Conservation (phyloP, 37 sponge, comb jelly and placozoan genomes). For the Ephydatia muelleri region DNA sequence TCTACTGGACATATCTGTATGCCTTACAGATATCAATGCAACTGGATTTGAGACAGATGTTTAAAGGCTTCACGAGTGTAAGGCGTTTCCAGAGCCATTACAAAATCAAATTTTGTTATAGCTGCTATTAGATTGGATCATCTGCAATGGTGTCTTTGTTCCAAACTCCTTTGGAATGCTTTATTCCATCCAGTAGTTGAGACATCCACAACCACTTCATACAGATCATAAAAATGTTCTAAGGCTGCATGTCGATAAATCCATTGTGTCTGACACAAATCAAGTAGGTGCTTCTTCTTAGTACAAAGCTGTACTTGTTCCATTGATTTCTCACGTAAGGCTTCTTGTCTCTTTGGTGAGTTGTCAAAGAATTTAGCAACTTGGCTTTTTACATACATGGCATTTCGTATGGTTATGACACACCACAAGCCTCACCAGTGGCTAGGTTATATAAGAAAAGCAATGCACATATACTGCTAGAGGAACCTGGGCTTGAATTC, state of each 20-base stretch:
- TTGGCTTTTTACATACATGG: conserved; percentile 1
- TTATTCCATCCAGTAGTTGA: conserved; percentile 16
- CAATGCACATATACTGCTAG: conserved; percentile 54
- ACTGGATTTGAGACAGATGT: conserved; percentile 21
- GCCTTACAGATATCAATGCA: too few relatives aligned
- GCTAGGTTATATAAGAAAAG: conserved; percentile 48
- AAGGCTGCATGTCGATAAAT: conserved; percentile 53
- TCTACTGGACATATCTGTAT: too few relatives aligned
- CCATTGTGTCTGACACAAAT: conserved; percentile 61
- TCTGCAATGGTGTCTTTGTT: too few relatives aligned
- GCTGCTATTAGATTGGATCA: too few relatives aligned
- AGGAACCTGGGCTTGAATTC: conserved; percentile 32
- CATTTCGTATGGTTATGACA: background rate
- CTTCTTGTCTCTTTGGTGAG: conserved; percentile 22
- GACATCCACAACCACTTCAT: too few relatives aligned
- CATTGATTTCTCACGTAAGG: conserved; percentile 27
- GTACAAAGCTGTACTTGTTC: conserved; percentile 24
- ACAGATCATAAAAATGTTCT: too few relatives aligned
- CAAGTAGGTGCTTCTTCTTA: conserved; percentile 24
- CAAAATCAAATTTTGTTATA: conserved; percentile 33
- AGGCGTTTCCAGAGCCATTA: conserved; percentile 17
- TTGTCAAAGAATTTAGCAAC: conserved; percentile 17
- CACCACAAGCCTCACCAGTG: conserved; percentile 22
- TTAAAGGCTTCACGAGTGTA: conserved; percentile 28
- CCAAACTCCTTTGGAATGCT: conserved; percentile 11